Conservation (phyloP, 2,113 vertebrate genomes). For the Fregata magnificens region DNA sequence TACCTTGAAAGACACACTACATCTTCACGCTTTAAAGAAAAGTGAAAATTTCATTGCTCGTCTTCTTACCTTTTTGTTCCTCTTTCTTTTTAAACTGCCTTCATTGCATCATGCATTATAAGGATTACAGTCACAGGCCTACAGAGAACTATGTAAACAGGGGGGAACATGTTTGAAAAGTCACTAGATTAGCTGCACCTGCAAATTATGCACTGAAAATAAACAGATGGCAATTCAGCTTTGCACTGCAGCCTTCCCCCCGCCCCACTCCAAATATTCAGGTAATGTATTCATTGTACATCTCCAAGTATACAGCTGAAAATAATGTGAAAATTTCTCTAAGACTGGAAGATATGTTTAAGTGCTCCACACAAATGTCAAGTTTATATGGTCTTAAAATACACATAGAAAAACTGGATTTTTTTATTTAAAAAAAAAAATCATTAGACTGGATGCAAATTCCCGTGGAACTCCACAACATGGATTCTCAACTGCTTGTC, state of each 20-base stretch:
- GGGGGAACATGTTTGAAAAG: not conserved
- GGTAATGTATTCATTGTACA: not conserved
- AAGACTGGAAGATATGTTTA: not conserved
- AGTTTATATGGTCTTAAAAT: not conserved
- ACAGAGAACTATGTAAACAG: not conserved
- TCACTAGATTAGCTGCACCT: not conserved
- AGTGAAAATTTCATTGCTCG: not conserved
- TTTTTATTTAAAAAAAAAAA: not conserved
- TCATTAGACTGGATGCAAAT: not conserved
- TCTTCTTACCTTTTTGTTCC: not conserved
- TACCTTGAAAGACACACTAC: not conserved
- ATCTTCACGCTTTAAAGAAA: not conserved
- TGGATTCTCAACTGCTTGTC: not conserved
- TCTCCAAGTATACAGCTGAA: not conserved
- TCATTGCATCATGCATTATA: not conserved
- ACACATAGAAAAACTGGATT: rapidly evolving
- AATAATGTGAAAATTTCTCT: not conserved
- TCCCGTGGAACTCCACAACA: not conserved
- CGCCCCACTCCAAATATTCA: not conserved
- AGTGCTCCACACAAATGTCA: not conserved
- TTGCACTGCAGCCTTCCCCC: not conserved
- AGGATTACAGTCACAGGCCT: not conserved
- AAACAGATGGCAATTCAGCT: not conserved
- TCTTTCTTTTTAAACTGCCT: not conserved
- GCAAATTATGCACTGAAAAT: not conserved